phyloP scores from a whole-genome alignment of 2,888 invertebrate genomes.

The Noctua fimbriata region DNA sequence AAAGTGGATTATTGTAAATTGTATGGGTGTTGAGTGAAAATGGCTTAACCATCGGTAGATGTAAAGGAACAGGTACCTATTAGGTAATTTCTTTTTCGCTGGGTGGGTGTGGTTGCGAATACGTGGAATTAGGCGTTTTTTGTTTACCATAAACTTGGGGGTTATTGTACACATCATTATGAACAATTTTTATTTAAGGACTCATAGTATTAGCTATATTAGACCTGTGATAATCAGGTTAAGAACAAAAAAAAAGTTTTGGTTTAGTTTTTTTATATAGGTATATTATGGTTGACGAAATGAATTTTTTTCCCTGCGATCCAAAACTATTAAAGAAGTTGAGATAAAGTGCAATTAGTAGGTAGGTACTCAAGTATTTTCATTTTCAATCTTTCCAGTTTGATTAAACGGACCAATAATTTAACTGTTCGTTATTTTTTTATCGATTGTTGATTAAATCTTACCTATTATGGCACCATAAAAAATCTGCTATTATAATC shows the following conservation, averaged over 20 bases:
- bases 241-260: too few species aligned
- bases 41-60: background rate
- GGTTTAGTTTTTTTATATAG: too few species aligned
- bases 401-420: background rate
- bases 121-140: background rate
- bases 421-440: background rate
- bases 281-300: too few species aligned
- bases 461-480: too few species aligned
- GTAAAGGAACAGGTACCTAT: background rate
- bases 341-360: too few species aligned
- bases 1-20: conserved; percentile 49
- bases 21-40: conserved; percentile 23
- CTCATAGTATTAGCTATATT: too few species aligned
- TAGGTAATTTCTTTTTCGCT: background rate
- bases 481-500: too few species aligned
- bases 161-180: background rate
- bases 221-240: too few species aligned
- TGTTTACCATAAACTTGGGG: background rate
- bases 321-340: background rate
- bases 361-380: background rate
- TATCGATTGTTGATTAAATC: background rate
- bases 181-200: too few species aligned
- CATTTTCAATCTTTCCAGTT: background rate
- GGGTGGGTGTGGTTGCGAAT: background rate
- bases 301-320: too few species aligned